These are phyloP conservation scores for Sisor rabdophorus DNA, from an alignment of 2,113 vertebrate species.

Conservation along the genomic window DNA sequence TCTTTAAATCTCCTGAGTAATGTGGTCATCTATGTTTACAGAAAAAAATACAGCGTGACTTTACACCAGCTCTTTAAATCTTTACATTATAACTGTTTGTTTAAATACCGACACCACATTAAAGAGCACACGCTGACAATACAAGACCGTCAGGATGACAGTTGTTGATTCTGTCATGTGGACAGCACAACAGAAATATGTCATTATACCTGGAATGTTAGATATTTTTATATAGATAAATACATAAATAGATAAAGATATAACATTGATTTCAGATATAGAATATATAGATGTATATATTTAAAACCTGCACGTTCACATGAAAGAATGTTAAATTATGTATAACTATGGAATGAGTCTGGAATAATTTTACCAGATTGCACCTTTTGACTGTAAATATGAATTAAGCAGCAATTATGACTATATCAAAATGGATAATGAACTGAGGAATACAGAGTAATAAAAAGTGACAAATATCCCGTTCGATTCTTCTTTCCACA, in stretches of 20 bases:
- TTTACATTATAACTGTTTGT: neutral
- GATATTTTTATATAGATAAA: constrained; percentile 9
- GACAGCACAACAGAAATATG: constrained; percentile 14
- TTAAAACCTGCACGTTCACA: neutral
- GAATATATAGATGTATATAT: neutral
- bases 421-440: constrained; percentile 6
- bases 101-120: constrained; percentile 12
- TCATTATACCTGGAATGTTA: constrained; percentile 34
- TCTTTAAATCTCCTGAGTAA: constrained; percentile 46
- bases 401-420: constrained; percentile 1
- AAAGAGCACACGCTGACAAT: constrained; percentile 28
- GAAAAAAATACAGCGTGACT: constrained; percentile 23
- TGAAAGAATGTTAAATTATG: neutral
- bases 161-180: constrained; percentile 21
- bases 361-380: constrained; percentile 16
- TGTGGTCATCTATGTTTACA: constrained; percentile 33
- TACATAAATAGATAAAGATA: neutral
- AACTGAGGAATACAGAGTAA: neutral
- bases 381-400: constrained; percentile 12
- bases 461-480: neutral
- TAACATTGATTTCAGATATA: constrained; percentile 3
- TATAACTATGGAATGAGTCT: neutral
- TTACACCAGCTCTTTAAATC: constrained; percentile 24
- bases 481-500: neutral
- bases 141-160: constrained; percentile 28